Evolutionary conservation across 2,113 vertebrate genomes (phyloP).

Genomic region (Grus americana): DNA sequence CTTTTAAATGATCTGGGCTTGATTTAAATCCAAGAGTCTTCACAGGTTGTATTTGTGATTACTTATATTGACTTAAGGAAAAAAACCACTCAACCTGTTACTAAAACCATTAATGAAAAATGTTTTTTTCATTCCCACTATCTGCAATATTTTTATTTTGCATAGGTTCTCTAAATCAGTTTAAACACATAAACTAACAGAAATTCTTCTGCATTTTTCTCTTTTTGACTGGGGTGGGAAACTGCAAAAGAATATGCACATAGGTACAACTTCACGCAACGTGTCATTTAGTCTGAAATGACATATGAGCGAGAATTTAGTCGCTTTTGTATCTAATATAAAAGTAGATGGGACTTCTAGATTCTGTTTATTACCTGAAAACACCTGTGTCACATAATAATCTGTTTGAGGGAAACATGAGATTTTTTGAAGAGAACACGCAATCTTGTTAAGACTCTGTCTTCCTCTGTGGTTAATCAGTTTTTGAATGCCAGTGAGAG

Average conservation of each 20-base stretch:
- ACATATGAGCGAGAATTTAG: rapidly evolving
- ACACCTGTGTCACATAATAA: background rate
- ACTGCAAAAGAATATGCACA: background rate
- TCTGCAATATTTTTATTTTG: background rate
- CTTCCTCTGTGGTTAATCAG: background rate
- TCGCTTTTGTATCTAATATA: no score
- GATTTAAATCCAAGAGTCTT: background rate
- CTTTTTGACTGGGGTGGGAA: background rate
- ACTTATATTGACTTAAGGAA: rapidly evolving
- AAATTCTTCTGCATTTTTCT: background rate
- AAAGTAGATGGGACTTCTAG: background rate
- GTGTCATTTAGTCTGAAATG: background rate
- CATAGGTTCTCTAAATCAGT: background rate
- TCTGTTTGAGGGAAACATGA: no score
- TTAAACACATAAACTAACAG: background rate
- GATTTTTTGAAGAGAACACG: no score
- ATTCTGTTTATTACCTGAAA: no score
- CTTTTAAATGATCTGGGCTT: background rate
- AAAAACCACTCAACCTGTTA: background rate
- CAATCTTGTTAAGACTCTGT: rapidly evolving
- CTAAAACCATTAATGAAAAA: no score
- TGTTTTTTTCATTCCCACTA: background rate
- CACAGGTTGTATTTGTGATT: background rate
- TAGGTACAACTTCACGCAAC: rapidly evolving
- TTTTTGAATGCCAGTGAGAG: rapidly evolving